phyloP scores from a whole-genome alignment of 2,888 invertebrate genomes.

The Matsumyia berberina region DNA sequence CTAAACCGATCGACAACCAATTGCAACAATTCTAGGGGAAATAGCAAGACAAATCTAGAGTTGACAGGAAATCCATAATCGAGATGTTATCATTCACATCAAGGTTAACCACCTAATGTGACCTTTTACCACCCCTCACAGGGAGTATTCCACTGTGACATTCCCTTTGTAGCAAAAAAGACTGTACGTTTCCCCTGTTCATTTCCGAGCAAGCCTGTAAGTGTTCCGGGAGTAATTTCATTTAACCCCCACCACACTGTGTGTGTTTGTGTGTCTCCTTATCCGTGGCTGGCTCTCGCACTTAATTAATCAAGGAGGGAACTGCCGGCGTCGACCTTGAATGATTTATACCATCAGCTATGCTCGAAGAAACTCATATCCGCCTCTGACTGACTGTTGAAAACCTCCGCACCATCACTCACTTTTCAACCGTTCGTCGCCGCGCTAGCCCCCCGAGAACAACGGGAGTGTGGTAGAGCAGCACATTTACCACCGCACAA shows the following conservation, averaged over 20 bases:
- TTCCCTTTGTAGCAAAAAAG: slow-evolving; percentile 10
- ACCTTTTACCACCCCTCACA: slow-evolving; percentile 6
- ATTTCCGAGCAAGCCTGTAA: neutral
- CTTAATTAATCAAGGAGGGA: slow-evolving; percentile 56
- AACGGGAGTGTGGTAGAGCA: too few species aligned
- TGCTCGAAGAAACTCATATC: slow-evolving; percentile 34
- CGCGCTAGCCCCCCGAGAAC: neutral
- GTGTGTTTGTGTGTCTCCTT: slow-evolving; percentile 25
- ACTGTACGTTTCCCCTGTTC: neutral
- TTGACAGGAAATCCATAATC: neutral
- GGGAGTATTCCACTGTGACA: neutral
- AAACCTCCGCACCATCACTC: slow-evolving; percentile 30
- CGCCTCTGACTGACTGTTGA: slow-evolving; percentile 21
- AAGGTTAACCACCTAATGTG: slow-evolving; percentile 41
- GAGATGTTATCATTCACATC: slow-evolving; percentile 24
- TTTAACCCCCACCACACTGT: slow-evolving; percentile 42
- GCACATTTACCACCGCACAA: slow-evolving; percentile 51
- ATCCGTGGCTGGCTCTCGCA: slow-evolving; percentile 46
- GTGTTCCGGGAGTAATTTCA: slow-evolving; percentile 38
- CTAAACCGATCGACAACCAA: neutral
- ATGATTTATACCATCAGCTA: slow-evolving; percentile 53
- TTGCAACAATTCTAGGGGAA: neutral
- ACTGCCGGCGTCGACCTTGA: slow-evolving; percentile 43
- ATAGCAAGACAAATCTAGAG: neutral
- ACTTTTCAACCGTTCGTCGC: slow-evolving; percentile 12